These are phyloP conservation scores for Drosophila lacicola DNA, from an alignment of 2,888 invertebrate species.

Conservation along the genomic window DNA sequence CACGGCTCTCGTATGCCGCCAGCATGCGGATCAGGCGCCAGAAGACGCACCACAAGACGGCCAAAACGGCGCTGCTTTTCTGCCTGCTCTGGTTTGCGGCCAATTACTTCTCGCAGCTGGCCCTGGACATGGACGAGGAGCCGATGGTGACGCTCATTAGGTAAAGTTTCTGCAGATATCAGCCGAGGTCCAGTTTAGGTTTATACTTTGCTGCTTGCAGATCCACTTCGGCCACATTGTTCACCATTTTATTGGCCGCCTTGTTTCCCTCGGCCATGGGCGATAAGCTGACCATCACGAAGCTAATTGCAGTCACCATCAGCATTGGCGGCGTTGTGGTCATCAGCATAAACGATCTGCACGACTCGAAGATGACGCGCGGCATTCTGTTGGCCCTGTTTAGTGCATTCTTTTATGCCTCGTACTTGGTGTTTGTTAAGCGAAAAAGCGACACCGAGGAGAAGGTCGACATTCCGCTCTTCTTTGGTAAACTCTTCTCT, in stretches of 20 bases:
- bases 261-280: constrained; percentile 92
- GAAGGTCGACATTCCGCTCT: constrained; percentile 96
- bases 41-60: constrained; percentile 88
- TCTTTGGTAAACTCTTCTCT: constrained; percentile 90
- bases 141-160: constrained; percentile 95
- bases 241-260: constrained; percentile 94
- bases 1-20: constrained; percentile 97
- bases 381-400: constrained; percentile 93
- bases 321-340: constrained; percentile 93
- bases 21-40: constrained; percentile 92
- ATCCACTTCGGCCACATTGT: constrained; percentile 91
- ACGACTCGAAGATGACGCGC: constrained; percentile 89
- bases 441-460: constrained; percentile 96
- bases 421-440: constrained; percentile 94
- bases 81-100: constrained; percentile 97
- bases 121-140: constrained; percentile 92
- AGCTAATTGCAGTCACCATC: constrained; percentile 91
- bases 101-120: constrained; percentile 96
- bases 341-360: constrained; percentile 91
- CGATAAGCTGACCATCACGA: constrained; percentile 94
- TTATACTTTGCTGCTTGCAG: constrained; percentile 5
- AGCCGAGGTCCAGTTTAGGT: not conserved
- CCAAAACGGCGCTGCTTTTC: constrained; percentile 94
- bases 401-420: constrained; percentile 95
- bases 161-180: constrained; percentile 16